phyloP scores from a whole-genome alignment of 2,113 vertebrate genomes.

The Thermophis baileyi region DNA sequence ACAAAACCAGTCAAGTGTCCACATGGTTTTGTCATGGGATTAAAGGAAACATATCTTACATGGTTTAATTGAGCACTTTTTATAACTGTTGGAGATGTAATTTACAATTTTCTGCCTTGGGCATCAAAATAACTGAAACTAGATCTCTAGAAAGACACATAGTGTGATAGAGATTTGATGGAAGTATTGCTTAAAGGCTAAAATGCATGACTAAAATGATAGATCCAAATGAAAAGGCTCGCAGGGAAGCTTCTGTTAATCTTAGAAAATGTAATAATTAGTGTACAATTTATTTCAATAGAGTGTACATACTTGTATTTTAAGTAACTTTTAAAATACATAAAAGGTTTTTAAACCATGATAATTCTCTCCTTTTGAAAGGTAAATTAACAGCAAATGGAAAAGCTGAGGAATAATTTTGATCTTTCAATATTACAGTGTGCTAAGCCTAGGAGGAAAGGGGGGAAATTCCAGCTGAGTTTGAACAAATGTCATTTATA shows the following conservation, averaged over 20 bases:
- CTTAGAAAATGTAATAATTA: not conserved
- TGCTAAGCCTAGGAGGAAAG: not conserved
- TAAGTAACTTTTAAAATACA: not conserved
- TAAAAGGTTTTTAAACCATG: not conserved
- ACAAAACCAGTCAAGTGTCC: not conserved
- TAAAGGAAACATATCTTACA: not conserved
- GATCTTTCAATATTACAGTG: not conserved
- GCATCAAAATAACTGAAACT: not conserved
- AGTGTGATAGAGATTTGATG: not conserved
- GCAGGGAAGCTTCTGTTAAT: not conserved
- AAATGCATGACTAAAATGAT: not conserved
- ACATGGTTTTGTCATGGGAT: not conserved
- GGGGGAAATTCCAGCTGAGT: conserved; percentile 11
- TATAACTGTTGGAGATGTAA: not conserved
- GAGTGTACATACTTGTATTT: not conserved
- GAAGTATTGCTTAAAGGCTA: not conserved
- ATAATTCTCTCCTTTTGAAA: not conserved
- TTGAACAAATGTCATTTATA: not conserved
- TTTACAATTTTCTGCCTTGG: not conserved
- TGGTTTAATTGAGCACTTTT: not conserved
- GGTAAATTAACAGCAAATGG: not conserved
- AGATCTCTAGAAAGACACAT: not conserved
- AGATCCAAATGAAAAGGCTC: not conserved
- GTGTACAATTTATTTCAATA: not conserved
- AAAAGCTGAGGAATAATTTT: not conserved